Evolutionary conservation across 2,888 invertebrate genomes (phyloP), one percentile per base, ranked within the genome.

Genomic region (Eupithecia exiguata): DNA sequence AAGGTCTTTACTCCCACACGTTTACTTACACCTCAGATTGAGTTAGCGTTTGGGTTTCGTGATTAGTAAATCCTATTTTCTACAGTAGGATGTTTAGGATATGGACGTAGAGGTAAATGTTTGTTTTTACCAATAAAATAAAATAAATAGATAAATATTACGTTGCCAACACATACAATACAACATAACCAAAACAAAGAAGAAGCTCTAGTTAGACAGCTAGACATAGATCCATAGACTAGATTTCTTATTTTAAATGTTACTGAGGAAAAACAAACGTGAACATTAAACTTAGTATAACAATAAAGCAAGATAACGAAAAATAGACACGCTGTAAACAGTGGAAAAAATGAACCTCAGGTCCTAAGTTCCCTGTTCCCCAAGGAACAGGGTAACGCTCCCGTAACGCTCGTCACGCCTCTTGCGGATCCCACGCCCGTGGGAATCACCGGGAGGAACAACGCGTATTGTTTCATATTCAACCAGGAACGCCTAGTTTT

Each of bases 321-420:
- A 58, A 58, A 25, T 21, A 53, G 14, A 58, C 21, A 12, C 25
- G 25, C 14, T 58, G 12, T 53, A 58, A 58, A 58, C 21, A 53
- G 53, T 1, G 2, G 21, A 6, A n/a, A n/a, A 53, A 53, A 53
- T 53, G 21, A 53, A 14, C 58, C 21, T 58, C 5, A n/a, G n/a
- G n/a, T 25, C 25, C 0, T 46, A 18, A 46, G 18, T 46, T 38
- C 10, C 5, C n/a, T 6, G 72, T 65, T 83, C 81, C 84, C 82
- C 72, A 66, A 83, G 86, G 87, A 86, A 82, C 70, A 81, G 82
- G 82, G 80, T 76, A 77, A 79, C 75, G 79, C 63, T 71, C 84
- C 86, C 87, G 80, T 76, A 77, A 79, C 75, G 79, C 63, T 71
- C 84, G 86, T 87, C 86, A 86, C 80, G 86, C 38, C 67, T 65